Conservation (phyloP, 2,888 invertebrate species). For the Hermaeophaga mercurialis region DNA sequence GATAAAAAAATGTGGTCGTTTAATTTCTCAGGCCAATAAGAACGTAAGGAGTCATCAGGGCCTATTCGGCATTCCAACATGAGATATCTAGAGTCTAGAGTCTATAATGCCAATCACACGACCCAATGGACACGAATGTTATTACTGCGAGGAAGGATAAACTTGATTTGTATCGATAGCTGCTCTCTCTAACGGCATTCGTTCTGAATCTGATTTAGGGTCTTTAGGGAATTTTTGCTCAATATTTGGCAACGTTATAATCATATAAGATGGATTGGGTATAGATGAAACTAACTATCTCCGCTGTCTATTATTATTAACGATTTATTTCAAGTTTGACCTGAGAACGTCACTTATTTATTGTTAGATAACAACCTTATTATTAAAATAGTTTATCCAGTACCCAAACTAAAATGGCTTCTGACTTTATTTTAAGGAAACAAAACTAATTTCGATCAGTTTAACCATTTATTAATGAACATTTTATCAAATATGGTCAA, state of each 20-base stretch:
- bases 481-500: too few relatives aligned
- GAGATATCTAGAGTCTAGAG: conserved; percentile 20
- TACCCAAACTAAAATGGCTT: too few relatives aligned
- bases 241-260: conserved; percentile 1
- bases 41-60: conserved; percentile 20
- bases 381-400: too few relatives aligned
- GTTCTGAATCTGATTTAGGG: conserved; percentile 4
- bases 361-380: too few relatives aligned
- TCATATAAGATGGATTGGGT: background rate
- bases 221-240: background rate
- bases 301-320: too few relatives aligned
- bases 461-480: too few relatives aligned
- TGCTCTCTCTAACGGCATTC: background rate
- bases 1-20: conserved; percentile 14
- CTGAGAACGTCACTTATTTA: too few relatives aligned
- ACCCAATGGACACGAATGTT: conserved; percentile 35
- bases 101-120: conserved; percentile 26
- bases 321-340: too few relatives aligned
- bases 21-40: conserved; percentile 20
- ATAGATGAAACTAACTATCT: too few relatives aligned
- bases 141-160: conserved; percentile 51
- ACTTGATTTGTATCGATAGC: conserved; percentile 24
- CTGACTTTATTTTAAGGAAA: too few relatives aligned
- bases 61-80: conserved; percentile 11
- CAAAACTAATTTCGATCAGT: too few relatives aligned